Evolutionary conservation across 2,797 vertebrate genomes (phyloP).

Genomic region (Sphenopsis melanotis): DNA sequence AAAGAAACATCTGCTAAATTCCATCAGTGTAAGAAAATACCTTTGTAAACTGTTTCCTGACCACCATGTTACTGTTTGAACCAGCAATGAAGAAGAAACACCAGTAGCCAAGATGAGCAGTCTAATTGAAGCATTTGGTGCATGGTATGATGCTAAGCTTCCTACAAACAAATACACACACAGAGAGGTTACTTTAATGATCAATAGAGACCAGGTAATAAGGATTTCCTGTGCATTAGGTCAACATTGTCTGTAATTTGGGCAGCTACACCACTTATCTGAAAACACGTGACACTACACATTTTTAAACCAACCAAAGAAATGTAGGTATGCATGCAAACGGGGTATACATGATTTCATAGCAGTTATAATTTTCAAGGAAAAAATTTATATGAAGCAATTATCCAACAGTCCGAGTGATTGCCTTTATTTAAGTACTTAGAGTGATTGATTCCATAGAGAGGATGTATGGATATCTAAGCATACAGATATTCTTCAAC

Average conservation of each 20-base stretch:
- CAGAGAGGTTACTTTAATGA: background rate
- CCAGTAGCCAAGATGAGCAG: slow-evolving; percentile 62
- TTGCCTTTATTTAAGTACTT: background rate
- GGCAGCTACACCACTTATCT: background rate
- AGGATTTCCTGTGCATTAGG: background rate
- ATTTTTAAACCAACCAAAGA: background rate
- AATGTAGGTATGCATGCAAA: background rate
- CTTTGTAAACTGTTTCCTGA: slow-evolving; percentile 73
- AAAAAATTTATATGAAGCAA: background rate
- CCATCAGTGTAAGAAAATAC: slow-evolving; percentile 25
- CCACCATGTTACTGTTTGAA: slow-evolving; percentile 74
- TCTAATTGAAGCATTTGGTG: slow-evolving; percentile 62
- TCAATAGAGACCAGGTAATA: background rate
- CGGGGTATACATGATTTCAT: background rate
- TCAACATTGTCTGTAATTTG: background rate
- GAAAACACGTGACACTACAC: background rate
- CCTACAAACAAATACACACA: slow-evolving; percentile 54
- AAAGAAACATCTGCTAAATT: background rate
- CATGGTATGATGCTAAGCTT: slow-evolving; percentile 66
- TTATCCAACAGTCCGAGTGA: background rate
- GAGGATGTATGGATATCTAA: background rate
- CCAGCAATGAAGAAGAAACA: slow-evolving; percentile 66
- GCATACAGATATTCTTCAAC: background rate
- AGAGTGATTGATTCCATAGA: background rate
- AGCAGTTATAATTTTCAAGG: background rate